Conservation (phyloP, 2,797 vertebrate species). For the Danio kyathit region DNA sequence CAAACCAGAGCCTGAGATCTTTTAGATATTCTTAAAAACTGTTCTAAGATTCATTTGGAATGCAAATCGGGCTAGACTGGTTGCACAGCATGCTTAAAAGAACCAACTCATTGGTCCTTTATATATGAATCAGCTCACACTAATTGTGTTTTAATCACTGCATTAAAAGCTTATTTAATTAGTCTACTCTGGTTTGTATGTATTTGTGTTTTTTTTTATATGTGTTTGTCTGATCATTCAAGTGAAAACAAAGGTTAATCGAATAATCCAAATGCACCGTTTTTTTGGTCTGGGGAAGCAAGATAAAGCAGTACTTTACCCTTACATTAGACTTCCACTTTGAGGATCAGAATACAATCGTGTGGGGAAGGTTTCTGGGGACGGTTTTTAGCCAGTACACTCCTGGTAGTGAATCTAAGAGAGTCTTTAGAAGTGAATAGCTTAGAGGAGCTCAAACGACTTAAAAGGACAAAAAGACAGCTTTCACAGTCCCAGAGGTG, state of each 20-base stretch:
- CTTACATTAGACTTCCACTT: not conserved
- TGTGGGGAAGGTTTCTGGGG: not conserved
- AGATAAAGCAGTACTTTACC: slow-evolving; percentile 2
- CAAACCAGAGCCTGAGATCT: too few relatives aligned
- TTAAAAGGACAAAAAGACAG: not conserved
- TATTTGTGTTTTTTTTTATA: too few relatives aligned
- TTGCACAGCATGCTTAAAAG: too few relatives aligned
- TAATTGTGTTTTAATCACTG: not conserved
- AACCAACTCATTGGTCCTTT: not conserved
- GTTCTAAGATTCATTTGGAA: too few relatives aligned
- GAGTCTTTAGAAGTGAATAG: slow-evolving; percentile 1
- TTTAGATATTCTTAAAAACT: too few relatives aligned
- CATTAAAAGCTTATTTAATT: too few relatives aligned
- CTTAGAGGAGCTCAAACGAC: slow-evolving; percentile 5
- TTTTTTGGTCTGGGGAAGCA: not conserved
- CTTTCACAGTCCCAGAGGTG: not conserved
- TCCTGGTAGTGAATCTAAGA: not conserved
- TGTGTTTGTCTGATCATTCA: not conserved
- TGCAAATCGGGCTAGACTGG: too few relatives aligned
- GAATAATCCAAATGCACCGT: not conserved
- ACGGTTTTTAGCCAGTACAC: not conserved
- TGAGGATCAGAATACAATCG: slow-evolving; percentile 15
- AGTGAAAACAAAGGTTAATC: not conserved
- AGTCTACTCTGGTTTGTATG: not conserved
- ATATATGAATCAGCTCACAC: not conserved